phyloP scores from a whole-genome alignment of 2,888 invertebrate species.

The Drosophila fungiperda region DNA sequence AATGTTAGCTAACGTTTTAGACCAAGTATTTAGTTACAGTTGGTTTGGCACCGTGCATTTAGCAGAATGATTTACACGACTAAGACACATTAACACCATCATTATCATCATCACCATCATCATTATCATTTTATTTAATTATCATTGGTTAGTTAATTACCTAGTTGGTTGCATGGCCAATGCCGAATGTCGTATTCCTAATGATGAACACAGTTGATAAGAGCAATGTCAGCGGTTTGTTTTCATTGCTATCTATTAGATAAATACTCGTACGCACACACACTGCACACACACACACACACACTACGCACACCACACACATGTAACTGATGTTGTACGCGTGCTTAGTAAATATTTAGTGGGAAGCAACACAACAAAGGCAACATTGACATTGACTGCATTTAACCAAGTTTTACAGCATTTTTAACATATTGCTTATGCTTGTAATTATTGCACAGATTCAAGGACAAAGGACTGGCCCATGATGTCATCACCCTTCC shows the following conservation, averaged over 20 bases:
- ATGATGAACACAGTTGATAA: constrained; percentile 63
- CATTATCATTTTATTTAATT: constrained; percentile 7
- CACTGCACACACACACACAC: not conserved
- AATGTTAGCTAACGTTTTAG: constrained; percentile 12
- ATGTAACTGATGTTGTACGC: constrained; percentile 20
- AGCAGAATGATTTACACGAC: constrained; percentile 32
- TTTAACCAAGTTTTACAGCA: not conserved
- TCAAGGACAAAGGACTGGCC: constrained; percentile 95
- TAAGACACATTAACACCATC: constrained; percentile 12
- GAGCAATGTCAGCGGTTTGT: constrained; percentile 23
- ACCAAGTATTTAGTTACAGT: constrained; percentile 8
- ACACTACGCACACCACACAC: not conserved
- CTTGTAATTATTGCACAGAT: constrained; percentile 87
- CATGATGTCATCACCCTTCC: constrained; percentile 97
- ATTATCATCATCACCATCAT: constrained; percentile 11
- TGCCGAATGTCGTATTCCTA: constrained; percentile 45
- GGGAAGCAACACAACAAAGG: constrained; percentile 8
- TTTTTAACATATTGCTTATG: constrained; percentile 45
- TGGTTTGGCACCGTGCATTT: constrained; percentile 7
- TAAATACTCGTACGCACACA: constrained; percentile 7
- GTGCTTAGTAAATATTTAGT: not conserved
- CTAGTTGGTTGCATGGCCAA: constrained; percentile 44
- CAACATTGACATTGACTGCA: constrained; percentile 14
- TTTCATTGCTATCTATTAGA: constrained; percentile 48
- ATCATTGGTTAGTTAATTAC: constrained; percentile 19